Base-by-base conservation (phyloP, 2,888 invertebrate species). In the Netelia virgata region DNA sequence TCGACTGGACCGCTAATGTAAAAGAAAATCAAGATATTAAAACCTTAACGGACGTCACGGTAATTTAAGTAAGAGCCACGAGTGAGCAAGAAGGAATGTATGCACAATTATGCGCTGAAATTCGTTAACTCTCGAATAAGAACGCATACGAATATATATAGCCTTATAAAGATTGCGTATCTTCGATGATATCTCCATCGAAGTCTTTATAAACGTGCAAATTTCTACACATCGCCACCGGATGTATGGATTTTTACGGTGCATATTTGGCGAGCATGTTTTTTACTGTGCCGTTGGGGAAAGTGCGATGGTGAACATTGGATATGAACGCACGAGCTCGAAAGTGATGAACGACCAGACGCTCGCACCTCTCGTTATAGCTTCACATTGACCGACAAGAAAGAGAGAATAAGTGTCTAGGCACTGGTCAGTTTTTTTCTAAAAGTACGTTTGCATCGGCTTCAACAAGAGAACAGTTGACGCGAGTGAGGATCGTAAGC, bases 31-130 rank as follows among this genome's bases (percentile, higher is more conserved):
- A 5, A 23, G 1, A 43, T 66, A 47, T 14, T 18, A 64, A 73
- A 76, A 68, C 77, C 68, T 73, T 14, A 69, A 68, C 73, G 18
- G 1, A 3, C 74, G 82, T 83, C 68, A 83, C 78, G 78, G 73
- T 79, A 75, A 83, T 83, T 83, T 69, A 57, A 78, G 57, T 64
- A 10, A 47, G 41, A 18, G 57, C 64, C 70, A 74, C 69, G 74
- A 83, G 74, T 79, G 47, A 55, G 57, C 14, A 57, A 47, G 57
- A 20, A 74, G 63, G 63, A 70, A 53, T 9, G 23, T 14, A n/a
- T 11, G 63, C 41, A 28, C 23, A 23, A 28, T 59, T 64, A 16
- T 16, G 41, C 47, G 57, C 16, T 69, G 16, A 69, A 75, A 55
- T 63, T 75, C 36, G 47, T 64, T 64, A 63, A 23, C 69, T 72